Evolutionary conservation across 2,888 invertebrate species (phyloP), one percentile per base, ranked within the genome.

Genomic region (Quadriops clusia): DNA sequence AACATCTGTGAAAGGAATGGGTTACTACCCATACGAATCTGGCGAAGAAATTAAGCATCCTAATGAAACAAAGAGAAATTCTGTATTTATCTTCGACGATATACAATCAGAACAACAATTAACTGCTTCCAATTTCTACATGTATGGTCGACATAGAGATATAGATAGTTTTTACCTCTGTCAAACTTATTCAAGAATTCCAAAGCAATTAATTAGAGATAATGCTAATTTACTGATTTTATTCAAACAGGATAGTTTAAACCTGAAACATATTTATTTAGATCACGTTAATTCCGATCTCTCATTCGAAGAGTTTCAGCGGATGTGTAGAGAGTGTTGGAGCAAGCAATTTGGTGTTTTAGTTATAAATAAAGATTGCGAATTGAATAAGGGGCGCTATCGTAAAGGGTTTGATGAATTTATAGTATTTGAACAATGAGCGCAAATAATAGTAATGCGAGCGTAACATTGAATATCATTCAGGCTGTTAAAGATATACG

Each of bases 61-160:
- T n/a, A n/a, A n/a, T n/a, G n/a, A n/a, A n/a, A n/a, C n/a, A n/a
- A n/a, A n/a, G n/a, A n/a, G n/a, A n/a, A n/a, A n/a, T n/a, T n/a
- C n/a, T n/a, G 41, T 57, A 9, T 45, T 57, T 32, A 51, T 59
- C 25, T 58, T 58, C 37, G 54, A 57, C 39, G 54, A 57, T 44
- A 46, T 56, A 13, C 45, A 47, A 11, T 52, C 49, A 21, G 52
- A 49, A n/a, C 46, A 49, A 25, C 47, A 50, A 34, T 36, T 44
- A 23, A 42, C 38, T 21, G 45, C 54, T 6, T 35, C 45, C 33
- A 30, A 37, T 5, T 52, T 44, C 38, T 56, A 51, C 34, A 43
- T 47, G 40, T 49, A 51, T 43, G 49, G 53, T 5, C 41, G 55
- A 11, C 55, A 57, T 40, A 46, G 42, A 4, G 17, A 41, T 15